phyloP scores from a whole-genome alignment of 2,113 vertebrate genomes.

The Arizona elegans region DNA sequence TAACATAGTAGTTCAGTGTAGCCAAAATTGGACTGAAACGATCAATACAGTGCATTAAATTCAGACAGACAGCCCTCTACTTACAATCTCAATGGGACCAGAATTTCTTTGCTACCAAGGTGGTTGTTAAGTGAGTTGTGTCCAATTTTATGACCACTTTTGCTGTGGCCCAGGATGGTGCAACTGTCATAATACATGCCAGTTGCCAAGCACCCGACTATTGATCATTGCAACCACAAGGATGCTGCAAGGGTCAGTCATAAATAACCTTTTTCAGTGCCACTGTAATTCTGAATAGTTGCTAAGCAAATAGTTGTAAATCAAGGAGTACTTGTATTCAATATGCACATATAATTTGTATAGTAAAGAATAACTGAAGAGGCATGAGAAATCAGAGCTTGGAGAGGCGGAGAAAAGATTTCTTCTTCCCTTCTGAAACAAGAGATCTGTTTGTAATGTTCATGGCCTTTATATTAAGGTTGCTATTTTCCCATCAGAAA shows the following conservation, averaged over 20 bases:
- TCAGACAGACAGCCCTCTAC: neutral
- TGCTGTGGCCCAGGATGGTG: too few species aligned
- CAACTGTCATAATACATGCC: too few species aligned
- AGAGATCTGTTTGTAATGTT: neutral
- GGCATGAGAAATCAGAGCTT: neutral
- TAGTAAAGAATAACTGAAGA: neutral
- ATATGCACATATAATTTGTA: neutral
- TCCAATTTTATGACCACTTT: too few species aligned
- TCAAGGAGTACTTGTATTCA: too few species aligned
- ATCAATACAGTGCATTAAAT: neutral
- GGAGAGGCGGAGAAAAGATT: neutral
- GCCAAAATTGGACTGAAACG: neutral
- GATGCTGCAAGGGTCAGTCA: too few species aligned
- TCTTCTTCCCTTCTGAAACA: neutral
- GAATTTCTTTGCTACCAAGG: neutral
- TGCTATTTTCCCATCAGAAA: neutral
- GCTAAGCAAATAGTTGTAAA: too few species aligned
- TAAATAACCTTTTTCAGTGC: too few species aligned
- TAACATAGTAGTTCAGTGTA: neutral
- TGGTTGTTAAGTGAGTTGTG: neutral
- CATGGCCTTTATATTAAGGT: too few species aligned
- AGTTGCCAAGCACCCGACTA: too few species aligned
- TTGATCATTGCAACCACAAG: too few species aligned
- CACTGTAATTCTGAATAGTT: too few species aligned
- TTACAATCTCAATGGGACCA: neutral